Conservation (phyloP, 2,113 vertebrate genomes). For the Callospermophilus lateralis region DNA sequence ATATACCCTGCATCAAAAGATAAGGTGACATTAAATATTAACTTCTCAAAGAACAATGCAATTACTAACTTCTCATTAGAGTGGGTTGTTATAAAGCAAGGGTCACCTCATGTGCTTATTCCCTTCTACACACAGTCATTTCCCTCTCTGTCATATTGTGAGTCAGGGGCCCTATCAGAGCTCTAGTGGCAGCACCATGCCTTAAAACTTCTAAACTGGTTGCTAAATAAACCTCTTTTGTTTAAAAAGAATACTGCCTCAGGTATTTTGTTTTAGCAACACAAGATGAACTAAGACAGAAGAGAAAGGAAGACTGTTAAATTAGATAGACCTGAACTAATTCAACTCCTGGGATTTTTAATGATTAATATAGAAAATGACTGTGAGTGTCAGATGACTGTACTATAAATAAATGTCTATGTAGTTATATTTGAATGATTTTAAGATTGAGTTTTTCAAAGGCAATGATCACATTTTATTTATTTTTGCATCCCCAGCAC, state of each 20-base stretch:
- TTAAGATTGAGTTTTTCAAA: background rate
- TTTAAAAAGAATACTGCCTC: background rate
- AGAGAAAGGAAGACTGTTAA: background rate
- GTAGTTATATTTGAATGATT: background rate
- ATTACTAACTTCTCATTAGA: background rate
- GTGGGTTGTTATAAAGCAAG: background rate
- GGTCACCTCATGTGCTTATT: rapidly evolving
- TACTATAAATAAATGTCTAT: background rate
- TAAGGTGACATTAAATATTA: background rate
- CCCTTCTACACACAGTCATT: background rate
- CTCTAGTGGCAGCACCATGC: background rate
- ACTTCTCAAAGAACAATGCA: background rate
- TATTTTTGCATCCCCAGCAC: background rate
- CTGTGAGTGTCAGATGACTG: background rate
- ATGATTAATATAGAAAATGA: background rate
- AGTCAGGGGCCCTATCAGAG: background rate
- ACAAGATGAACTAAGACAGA: background rate
- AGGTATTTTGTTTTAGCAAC: background rate
- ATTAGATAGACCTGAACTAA: background rate
- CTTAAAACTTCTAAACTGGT: background rate
- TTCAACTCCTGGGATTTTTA: background rate
- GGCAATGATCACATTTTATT: background rate
- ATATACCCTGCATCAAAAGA: background rate
- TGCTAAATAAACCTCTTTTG: background rate
- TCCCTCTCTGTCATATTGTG: background rate